Percentiles rank a stretch among this genome's conserved stretches.
phyloP scores from a whole-genome alignment of 2,888 invertebrate species.

The Hecatera dysodea region DNA sequence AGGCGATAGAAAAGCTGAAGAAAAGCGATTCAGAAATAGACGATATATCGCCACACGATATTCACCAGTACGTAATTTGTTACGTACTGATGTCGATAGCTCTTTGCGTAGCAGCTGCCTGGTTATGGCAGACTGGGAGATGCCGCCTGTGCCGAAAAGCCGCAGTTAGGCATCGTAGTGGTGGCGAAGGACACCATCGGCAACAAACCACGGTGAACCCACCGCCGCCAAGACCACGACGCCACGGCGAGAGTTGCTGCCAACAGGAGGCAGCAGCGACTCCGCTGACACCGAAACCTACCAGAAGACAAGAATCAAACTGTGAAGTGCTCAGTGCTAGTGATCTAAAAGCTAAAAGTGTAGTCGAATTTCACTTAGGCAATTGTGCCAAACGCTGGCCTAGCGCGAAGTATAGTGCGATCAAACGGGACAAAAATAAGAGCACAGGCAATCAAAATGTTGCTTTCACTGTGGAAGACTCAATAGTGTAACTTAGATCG shows the following conservation, averaged over 20 bases:
- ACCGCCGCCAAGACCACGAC: background rate
- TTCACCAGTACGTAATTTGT: constrained; percentile 14
- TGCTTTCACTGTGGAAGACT: too few species aligned
- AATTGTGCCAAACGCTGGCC: too few species aligned
- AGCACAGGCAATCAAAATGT: too few species aligned
- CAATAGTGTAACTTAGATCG: too few species aligned
- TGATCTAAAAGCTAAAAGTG: too few species aligned
- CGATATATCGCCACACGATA: constrained; percentile 7
- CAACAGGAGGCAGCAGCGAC: too few species aligned
- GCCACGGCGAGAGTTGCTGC: background rate
- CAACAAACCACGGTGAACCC: background rate
- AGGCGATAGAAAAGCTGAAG: constrained; percentile 2
- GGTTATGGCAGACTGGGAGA: background rate
- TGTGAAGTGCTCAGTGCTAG: too few species aligned
- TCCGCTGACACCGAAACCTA: too few species aligned
- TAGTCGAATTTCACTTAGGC: too few species aligned
- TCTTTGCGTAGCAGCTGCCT: constrained; percentile 3
- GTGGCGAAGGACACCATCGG: background rate
- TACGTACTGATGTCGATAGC: constrained; percentile 1
- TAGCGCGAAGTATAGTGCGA: too few species aligned
- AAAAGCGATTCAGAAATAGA: constrained; percentile 7
- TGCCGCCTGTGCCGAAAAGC: background rate
- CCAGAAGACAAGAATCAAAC: too few species aligned
- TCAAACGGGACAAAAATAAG: too few species aligned
- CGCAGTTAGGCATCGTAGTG: background rate